Conservation (phyloP, 2,113 vertebrate species). For the Mionectes macconnelli region DNA sequence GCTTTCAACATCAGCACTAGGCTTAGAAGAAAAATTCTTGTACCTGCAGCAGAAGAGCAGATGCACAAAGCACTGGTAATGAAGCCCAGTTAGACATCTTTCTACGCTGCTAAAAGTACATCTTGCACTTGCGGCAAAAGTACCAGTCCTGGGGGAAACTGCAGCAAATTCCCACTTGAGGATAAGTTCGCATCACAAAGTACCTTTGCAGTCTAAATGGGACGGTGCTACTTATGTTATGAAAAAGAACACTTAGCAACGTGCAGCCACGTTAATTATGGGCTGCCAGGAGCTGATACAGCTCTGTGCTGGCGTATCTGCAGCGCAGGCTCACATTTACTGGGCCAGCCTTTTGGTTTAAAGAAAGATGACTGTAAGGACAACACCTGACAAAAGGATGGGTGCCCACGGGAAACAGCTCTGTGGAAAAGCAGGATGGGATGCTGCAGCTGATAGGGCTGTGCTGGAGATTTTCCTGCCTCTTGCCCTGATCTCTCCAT, state of each 20-base stretch:
- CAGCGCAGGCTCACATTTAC: neutral
- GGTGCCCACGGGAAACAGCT: neutral
- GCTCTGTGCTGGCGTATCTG: neutral
- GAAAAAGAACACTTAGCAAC: neutral
- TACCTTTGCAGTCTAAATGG: neutral
- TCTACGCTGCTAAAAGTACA: neutral
- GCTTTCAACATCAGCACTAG: neutral
- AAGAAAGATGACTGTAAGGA: neutral
- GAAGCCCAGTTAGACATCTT: neutral
- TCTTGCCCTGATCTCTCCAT: neutral
- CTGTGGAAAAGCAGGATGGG: neutral
- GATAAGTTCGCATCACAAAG: neutral
- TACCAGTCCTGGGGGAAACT: neutral
- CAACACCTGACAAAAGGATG: neutral
- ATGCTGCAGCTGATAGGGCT: rapidly evolving
- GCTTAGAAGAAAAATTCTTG: neutral
- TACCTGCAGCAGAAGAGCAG: neutral
- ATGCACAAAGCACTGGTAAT: neutral
- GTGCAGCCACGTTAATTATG: neutral
- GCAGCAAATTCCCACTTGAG: neutral
- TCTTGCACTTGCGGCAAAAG: neutral
- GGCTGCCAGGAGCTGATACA: neutral
- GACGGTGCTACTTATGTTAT: neutral
- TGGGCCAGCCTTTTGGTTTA: neutral
- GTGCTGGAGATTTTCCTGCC: neutral